phyloP scores from a whole-genome alignment of 1,140 invertebrate genomes.

The Phymastichus coffea region DNA sequence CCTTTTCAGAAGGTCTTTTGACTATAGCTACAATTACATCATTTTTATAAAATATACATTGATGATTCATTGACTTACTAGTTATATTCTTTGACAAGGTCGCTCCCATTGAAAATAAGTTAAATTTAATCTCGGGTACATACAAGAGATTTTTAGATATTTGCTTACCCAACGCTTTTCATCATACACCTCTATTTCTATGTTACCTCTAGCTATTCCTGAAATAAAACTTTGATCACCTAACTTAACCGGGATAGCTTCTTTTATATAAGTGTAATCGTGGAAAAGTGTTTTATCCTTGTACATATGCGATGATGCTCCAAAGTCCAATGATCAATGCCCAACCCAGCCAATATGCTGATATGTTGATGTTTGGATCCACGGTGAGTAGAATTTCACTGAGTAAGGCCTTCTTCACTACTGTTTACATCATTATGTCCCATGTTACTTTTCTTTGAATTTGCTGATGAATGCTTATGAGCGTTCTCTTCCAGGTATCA shows the following conservation, averaged over 20 bases:
- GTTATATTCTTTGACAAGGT: constrained; percentile 13
- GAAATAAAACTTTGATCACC: neutral
- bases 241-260: constrained; percentile 7
- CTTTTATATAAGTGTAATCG: constrained; percentile 4
- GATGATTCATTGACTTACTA: neutral
- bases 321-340: constrained; percentile 29
- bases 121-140: constrained; percentile 21
- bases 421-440: no score
- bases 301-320: constrained; percentile 32
- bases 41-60: constrained; percentile 4
- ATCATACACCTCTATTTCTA: constrained; percentile 7
- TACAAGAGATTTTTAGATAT: constrained; percentile 3
- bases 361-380: constrained; percentile 1
- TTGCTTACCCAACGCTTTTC: constrained; percentile 6
- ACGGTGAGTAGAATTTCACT: constrained; percentile 1
- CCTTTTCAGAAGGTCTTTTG: neutral
- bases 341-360: no score
- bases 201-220: constrained; percentile 14
- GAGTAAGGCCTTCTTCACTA: no score
- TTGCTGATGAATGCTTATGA: no score
- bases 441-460: no score
- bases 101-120: constrained; percentile 18
- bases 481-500: no score
- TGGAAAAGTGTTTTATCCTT: constrained; percentile 23
- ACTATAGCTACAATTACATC: constrained; percentile 17